phyloP scores from a whole-genome alignment of 2,113 vertebrate species.

The Campylorhamphus procurvoides region DNA sequence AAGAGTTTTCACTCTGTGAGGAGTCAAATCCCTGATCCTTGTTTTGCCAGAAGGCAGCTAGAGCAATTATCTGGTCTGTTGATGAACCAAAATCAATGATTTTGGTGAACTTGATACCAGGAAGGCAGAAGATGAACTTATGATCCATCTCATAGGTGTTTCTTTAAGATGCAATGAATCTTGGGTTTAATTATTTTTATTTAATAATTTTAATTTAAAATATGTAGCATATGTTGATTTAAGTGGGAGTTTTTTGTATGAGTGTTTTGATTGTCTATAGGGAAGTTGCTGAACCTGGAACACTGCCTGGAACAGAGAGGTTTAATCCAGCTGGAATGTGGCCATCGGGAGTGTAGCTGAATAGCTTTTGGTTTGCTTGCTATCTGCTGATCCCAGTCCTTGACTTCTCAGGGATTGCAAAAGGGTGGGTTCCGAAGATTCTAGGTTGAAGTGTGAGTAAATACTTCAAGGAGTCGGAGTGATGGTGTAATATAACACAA shows the following conservation, averaged over 20 bases:
- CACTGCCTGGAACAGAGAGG: not conserved
- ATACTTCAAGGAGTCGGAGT: not conserved
- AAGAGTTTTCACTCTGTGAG: not conserved
- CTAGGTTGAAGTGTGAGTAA: not conserved
- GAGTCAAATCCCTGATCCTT: not conserved
- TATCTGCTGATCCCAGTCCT: not conserved
- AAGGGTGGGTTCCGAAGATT: not conserved
- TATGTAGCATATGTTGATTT: not conserved
- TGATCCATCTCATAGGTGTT: not conserved
- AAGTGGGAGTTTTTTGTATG: not conserved
- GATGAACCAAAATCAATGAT: not conserved
- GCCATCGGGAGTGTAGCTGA: not conserved
- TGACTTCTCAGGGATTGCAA: not conserved
- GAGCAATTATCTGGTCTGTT: not conserved
- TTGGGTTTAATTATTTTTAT: not conserved
- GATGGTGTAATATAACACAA: not conserved
- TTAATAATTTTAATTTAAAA: not conserved
- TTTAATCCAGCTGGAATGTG: constrained; percentile 38
- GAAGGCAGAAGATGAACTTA: not conserved
- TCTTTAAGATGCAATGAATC: not conserved
- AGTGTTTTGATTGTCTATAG: not conserved
- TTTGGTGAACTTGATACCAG: not conserved
- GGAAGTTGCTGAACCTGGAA: not conserved
- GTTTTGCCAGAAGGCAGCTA: not conserved
- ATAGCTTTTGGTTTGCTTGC: constrained; percentile 1